A percentile compares a stretch with the other conserved stretches of the same genome.
These are phyloP conservation scores for Bactericera cockerelli DNA, from an alignment of 1,140 invertebrate genomes.

Conservation along the genomic window DNA sequence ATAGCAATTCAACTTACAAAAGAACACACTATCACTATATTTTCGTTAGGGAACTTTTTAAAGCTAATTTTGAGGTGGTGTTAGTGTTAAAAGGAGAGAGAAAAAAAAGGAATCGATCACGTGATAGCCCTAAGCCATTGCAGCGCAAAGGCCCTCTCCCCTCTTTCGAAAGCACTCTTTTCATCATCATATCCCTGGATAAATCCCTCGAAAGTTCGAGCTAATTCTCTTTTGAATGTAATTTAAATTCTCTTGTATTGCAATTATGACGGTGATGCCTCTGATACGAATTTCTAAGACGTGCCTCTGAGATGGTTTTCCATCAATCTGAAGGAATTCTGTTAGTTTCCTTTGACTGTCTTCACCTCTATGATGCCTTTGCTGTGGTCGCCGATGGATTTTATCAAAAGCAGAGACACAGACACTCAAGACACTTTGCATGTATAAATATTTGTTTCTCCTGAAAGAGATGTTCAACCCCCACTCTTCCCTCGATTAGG, in stretches of 20 bases:
- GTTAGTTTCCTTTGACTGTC: too few relatives aligned
- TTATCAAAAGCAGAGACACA: too few relatives aligned
- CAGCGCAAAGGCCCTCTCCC: background rate
- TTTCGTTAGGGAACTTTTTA: background rate
- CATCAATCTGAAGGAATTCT: too few relatives aligned
- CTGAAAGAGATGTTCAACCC: too few relatives aligned
- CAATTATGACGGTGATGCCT: too few relatives aligned
- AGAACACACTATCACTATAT: background rate
- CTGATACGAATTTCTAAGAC: background rate
- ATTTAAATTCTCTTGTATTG: constrained; percentile 7
- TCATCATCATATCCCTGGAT: constrained; percentile 1
- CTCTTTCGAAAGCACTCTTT: background rate
- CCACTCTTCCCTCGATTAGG: too few relatives aligned
- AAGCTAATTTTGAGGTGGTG: background rate
- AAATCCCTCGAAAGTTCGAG: background rate
- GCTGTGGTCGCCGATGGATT: too few relatives aligned
- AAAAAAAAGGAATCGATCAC: constrained; percentile 7
- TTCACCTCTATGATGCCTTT: too few relatives aligned
- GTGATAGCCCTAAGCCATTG: background rate
- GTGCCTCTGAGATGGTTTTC: background rate
- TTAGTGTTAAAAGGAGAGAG: background rate
- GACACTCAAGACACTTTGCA: too few relatives aligned
- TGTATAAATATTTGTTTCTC: too few relatives aligned
- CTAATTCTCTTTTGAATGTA: background rate
- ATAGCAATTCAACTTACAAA: constrained; percentile 4